These are phyloP conservation scores for Berghia stephanieae DNA, from an alignment of 1,140 invertebrate genomes.

Conservation along the genomic window DNA sequence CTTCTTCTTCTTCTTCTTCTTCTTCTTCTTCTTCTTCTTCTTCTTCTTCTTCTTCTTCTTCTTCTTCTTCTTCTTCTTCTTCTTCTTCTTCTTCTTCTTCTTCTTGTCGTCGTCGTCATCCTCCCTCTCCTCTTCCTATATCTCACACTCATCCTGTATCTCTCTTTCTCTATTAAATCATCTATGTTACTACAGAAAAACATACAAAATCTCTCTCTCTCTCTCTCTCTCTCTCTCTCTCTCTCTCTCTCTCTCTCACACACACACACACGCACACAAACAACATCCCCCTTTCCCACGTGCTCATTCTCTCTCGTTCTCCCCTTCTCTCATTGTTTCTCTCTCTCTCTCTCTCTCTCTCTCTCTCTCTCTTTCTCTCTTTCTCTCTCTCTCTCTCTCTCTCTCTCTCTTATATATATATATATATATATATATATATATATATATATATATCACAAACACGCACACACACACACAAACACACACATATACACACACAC, in stretches of 20 bases:
- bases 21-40: neutral
- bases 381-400: constrained; percentile 16
- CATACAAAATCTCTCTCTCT: neutral
- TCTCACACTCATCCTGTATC: neutral
- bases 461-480: no score
- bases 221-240: constrained; percentile 5
- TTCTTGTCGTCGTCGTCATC: neutral
- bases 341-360: constrained; percentile 19
- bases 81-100: neutral
- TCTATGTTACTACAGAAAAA: no score
- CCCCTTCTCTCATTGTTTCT: neutral
- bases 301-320: constrained; percentile 16
- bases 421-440: no score
- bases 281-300: constrained; percentile 10
- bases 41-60: neutral
- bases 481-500: no score
- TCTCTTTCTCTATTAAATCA: neutral
- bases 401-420: no score
- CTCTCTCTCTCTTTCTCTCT: constrained; percentile 16
- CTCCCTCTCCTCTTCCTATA: constrained; percentile 11
- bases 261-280: no score
- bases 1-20: neutral
- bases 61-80: neutral
- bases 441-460: no score
- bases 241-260: neutral